Conservation (phyloP, 2,888 invertebrate genomes). For the Euspilapteryx auroguttella region DNA sequence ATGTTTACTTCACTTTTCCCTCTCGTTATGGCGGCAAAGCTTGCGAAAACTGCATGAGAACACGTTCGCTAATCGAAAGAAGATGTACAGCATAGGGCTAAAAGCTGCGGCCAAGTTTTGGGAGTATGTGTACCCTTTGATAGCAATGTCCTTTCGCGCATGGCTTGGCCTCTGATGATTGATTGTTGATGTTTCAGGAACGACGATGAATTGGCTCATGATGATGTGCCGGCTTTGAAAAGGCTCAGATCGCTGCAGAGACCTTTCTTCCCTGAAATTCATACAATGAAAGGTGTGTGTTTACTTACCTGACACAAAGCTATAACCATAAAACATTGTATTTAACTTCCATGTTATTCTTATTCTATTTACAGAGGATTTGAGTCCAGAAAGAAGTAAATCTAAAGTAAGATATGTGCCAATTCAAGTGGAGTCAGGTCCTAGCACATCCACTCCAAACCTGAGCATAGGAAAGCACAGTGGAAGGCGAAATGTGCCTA, state of each 20-base stretch:
- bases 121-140: constrained; percentile 40
- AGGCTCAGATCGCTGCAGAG: constrained; percentile 31
- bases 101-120: constrained; percentile 40
- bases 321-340: too few species aligned
- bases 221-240: constrained; percentile 38
- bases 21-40: constrained; percentile 54
- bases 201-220: constrained; percentile 40
- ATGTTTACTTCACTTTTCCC: constrained; percentile 42
- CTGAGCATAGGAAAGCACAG: constrained; percentile 15
- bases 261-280: constrained; percentile 30
- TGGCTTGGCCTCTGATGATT: too few species aligned
- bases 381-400: too few species aligned
- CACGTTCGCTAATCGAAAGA: constrained; percentile 10
- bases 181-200: constrained; percentile 35
- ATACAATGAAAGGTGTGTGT: constrained; percentile 29
- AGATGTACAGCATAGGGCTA: constrained; percentile 35
- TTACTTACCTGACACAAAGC: not conserved
- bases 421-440: constrained; percentile 32
- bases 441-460: constrained; percentile 49
- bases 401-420: constrained; percentile 41
- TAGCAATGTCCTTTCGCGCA: too few species aligned
- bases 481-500: constrained; percentile 20
- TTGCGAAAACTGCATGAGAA: constrained; percentile 15
- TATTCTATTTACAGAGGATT: too few species aligned
- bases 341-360: too few species aligned